Conservation (phyloP, 2,113 vertebrate species). For the Solea solea region DNA sequence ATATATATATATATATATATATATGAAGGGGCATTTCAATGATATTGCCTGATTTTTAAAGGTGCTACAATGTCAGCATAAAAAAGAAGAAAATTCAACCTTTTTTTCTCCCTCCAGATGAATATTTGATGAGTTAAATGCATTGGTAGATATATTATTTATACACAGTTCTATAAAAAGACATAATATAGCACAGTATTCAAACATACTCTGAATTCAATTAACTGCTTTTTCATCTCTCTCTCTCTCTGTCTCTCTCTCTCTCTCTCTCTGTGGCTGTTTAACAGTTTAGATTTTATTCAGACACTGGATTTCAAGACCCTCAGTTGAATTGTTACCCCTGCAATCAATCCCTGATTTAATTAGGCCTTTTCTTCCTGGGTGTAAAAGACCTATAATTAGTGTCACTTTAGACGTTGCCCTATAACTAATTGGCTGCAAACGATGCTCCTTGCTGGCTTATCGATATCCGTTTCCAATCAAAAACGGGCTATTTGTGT, state of each 20-base stretch:
- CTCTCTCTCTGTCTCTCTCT: no score
- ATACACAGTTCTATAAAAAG: not conserved
- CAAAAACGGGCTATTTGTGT: not conserved
- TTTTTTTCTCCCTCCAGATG: not conserved
- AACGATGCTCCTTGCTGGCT: not conserved
- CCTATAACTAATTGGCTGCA: constrained; percentile 4
- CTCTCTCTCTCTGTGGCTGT: not conserved
- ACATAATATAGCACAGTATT: not conserved
- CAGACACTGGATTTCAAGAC: no score
- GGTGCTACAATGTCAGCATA: no score
- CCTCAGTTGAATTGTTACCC: no score
- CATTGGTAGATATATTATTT: not conserved
- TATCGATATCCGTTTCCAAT: constrained; percentile 14
- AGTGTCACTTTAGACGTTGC: not conserved
- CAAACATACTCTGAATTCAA: not conserved
- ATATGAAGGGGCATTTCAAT: no score
- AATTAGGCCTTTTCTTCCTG: not conserved
- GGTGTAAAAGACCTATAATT: not conserved
- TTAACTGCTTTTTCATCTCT: not conserved
- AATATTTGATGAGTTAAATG: constrained; percentile 5
- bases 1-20: no score
- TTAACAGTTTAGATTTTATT: not conserved
- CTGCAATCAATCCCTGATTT: not conserved
- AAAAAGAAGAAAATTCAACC: no score
- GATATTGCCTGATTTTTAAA: no score